Evolutionary conservation across 1,140 invertebrate genomes (phyloP).

Genomic region (Drosophila punjabiensis): DNA sequence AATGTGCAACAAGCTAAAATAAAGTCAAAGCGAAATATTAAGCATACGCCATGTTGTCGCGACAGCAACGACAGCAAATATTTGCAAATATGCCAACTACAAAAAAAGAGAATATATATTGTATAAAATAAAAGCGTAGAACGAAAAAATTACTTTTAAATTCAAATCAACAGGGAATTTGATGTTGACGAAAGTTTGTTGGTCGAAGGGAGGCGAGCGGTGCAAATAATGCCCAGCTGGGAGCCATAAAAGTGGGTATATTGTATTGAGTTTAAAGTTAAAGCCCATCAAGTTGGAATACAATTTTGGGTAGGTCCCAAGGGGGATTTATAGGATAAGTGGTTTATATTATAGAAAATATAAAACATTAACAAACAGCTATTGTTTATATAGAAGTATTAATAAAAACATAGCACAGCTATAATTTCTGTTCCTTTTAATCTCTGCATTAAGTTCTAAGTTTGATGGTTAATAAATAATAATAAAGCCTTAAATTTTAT

Average conservation of each 20-base stretch:
- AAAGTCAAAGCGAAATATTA: constrained; percentile 52
- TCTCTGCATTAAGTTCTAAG: no score
- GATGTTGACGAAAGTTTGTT: constrained; percentile 32
- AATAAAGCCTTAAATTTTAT: no score
- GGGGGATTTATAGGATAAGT: neutral
- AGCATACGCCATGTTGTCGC: constrained; percentile 56
- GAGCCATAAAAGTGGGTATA: constrained; percentile 26
- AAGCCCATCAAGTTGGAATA: constrained; percentile 26
- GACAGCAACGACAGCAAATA: constrained; percentile 44
- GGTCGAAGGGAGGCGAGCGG: neutral
- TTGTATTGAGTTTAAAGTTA: constrained; percentile 33
- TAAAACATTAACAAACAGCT: neutral
- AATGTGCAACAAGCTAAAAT: constrained; percentile 50
- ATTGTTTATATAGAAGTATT: neutral
- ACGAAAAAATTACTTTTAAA: constrained; percentile 53
- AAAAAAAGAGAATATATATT: constrained; percentile 8
- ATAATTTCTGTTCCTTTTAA: no score
- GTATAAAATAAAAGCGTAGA: neutral
- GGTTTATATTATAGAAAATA: neutral
- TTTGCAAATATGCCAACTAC: constrained; percentile 50
- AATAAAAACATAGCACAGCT: no score
- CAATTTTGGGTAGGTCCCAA: neutral
- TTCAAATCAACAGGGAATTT: constrained; percentile 61
- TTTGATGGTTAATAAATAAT: no score
- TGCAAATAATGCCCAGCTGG: constrained; percentile 33